These are phyloP conservation scores for Proteles cristata DNA, from an alignment of 2,113 vertebrate species.

Conservation along the genomic window DNA sequence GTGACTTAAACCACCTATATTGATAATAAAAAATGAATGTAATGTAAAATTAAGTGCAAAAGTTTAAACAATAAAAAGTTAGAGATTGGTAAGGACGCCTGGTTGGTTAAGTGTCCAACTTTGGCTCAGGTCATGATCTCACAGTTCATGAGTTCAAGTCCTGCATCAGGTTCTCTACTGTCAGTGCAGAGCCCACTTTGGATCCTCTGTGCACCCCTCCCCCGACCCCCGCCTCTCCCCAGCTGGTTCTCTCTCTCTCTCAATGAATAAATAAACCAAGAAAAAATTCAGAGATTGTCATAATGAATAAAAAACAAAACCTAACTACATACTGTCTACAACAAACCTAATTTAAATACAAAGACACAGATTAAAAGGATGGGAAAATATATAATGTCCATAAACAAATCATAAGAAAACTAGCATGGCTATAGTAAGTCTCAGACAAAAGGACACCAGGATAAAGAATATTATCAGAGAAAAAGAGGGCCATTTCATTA, in stretches of 20 bases:
- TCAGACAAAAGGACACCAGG: neutral
- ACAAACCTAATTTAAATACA: neutral
- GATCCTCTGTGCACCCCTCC: too few species aligned
- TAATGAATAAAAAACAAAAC: slow-evolving; percentile 1
- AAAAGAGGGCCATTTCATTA: neutral
- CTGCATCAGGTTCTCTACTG: too few species aligned
- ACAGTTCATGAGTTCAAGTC: too few species aligned
- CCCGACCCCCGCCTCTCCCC: too few species aligned
- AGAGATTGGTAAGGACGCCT: neutral
- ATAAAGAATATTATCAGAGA: neutral
- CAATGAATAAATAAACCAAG: too few species aligned
- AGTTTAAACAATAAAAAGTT: neutral
- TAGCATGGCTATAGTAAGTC: neutral
- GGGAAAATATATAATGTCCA: neutral
- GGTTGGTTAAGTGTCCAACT: too few species aligned
- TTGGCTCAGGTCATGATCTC: too few species aligned
- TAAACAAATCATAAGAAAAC: neutral
- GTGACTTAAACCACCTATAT: slow-evolving; percentile 12
- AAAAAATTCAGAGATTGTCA: slow-evolving; percentile 2
- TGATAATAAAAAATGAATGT: neutral
- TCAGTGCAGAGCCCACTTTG: too few species aligned
- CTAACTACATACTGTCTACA: neutral
- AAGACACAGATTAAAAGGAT: slow-evolving; percentile 11
- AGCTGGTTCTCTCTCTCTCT: too few species aligned
- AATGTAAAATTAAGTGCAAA: neutral